Conservation (phyloP, 2,113 vertebrate genomes). For the Rhynchomys soricoides region DNA sequence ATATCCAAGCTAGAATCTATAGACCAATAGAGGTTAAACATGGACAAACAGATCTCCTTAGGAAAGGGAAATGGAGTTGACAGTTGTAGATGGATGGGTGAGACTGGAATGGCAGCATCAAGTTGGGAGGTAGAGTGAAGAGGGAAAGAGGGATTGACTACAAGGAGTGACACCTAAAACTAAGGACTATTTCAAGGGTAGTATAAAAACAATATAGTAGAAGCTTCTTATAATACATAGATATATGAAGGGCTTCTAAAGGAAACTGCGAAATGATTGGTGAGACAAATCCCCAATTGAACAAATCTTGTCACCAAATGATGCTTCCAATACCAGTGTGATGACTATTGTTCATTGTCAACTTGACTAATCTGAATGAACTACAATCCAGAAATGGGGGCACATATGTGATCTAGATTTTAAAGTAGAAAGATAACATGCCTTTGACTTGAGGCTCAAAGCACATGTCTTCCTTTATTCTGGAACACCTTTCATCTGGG, state of each 20-base stretch:
- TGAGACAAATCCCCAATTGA: neutral
- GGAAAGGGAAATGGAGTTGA: neutral
- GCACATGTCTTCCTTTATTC: neutral
- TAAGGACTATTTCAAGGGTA: neutral
- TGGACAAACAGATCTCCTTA: neutral
- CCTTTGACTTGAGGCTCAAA: neutral
- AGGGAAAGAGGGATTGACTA: neutral
- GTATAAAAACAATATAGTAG: neutral
- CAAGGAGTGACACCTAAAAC: neutral
- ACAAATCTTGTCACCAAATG: neutral
- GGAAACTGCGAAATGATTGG: neutral
- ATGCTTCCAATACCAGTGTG: neutral
- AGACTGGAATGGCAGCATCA: neutral
- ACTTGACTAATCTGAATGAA: neutral
- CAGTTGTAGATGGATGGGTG: neutral
- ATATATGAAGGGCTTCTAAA: neutral
- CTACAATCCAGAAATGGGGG: neutral
- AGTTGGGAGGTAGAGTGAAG: neutral
- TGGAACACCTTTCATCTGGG: neutral
- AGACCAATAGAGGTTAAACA: neutral
- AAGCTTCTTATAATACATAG: neutral
- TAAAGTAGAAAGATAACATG: neutral
- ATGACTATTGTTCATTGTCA: neutral
- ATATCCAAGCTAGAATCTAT: neutral
- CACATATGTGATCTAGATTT: neutral